These are phyloP conservation scores for Drosophila chauvacae DNA, from an alignment of 1,140 invertebrate species.

Conservation along the genomic window DNA sequence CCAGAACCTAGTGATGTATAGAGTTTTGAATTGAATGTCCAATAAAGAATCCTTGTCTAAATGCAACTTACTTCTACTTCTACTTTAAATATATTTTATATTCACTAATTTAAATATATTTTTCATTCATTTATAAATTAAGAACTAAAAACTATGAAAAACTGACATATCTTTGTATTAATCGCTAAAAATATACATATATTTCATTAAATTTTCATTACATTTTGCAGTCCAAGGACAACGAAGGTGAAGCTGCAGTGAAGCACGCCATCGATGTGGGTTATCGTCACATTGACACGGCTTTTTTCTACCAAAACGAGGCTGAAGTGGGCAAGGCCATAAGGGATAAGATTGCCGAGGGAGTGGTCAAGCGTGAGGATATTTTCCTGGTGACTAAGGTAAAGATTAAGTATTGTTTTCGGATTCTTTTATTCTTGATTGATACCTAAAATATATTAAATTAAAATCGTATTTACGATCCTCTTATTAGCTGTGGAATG, in stretches of 20 bases:
- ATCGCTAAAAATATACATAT: neutral
- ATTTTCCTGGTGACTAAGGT: slow-evolving; percentile 93
- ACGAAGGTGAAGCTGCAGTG: slow-evolving; percentile 88
- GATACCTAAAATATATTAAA: neutral
- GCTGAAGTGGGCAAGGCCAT: slow-evolving; percentile 90
- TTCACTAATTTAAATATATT: neutral
- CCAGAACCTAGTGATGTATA: neutral
- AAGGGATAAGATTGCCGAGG: slow-evolving; percentile 87
- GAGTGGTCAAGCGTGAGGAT: slow-evolving; percentile 91
- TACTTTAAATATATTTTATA: neutral
- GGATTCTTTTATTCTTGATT: neutral
- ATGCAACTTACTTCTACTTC: neutral
- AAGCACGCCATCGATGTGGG: slow-evolving; percentile 90
- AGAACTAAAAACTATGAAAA: too few species aligned
- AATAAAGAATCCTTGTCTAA: neutral
- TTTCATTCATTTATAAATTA: neutral
- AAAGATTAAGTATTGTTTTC: neutral
- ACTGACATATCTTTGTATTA: too few species aligned
- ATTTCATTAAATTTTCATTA: neutral
- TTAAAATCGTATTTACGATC: neutral
- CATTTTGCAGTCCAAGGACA: slow-evolving; percentile 86
- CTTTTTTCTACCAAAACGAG: slow-evolving; percentile 92
- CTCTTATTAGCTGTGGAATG: slow-evolving; percentile 84
- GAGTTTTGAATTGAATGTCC: neutral
- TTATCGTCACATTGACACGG: slow-evolving; percentile 94